These are phyloP conservation scores for Craseonycteris thonglongyai DNA, from an alignment of 2,113 vertebrate genomes.

Conservation along the genomic window DNA sequence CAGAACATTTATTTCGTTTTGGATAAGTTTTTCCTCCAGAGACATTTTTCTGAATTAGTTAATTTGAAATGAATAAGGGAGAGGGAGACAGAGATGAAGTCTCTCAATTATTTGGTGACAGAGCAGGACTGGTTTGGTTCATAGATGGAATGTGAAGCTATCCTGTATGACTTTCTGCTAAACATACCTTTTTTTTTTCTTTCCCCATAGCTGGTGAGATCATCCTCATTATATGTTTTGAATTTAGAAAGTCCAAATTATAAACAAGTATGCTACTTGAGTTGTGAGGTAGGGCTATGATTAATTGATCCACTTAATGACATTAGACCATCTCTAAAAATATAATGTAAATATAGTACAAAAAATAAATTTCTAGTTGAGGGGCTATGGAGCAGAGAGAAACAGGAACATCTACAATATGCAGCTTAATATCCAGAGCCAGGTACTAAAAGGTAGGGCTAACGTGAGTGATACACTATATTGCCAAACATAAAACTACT, in stretches of 20 bases:
- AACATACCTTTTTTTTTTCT: neutral
- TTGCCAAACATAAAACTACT: neutral
- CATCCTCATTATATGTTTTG: neutral
- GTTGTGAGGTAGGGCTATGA: neutral
- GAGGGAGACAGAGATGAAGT: neutral
- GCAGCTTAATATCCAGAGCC: neutral
- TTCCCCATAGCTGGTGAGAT: neutral
- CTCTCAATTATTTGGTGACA: neutral
- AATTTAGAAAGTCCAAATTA: conserved; percentile 25
- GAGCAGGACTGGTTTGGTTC: neutral
- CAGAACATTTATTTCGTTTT: neutral
- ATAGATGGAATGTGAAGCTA: neutral
- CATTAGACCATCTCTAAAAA: neutral
- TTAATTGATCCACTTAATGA: neutral
- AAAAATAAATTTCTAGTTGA: neutral
- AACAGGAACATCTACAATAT: neutral
- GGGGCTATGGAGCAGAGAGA: neutral
- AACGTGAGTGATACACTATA: neutral
- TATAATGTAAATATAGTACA: neutral
- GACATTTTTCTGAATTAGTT: conserved; percentile 9
- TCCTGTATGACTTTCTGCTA: neutral
- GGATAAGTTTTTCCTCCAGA: neutral
- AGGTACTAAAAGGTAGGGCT: neutral
- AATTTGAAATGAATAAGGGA: neutral
- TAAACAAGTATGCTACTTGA: neutral